Conservation (phyloP, 2,113 vertebrate genomes). For the Coreoperca whiteheadi region DNA sequence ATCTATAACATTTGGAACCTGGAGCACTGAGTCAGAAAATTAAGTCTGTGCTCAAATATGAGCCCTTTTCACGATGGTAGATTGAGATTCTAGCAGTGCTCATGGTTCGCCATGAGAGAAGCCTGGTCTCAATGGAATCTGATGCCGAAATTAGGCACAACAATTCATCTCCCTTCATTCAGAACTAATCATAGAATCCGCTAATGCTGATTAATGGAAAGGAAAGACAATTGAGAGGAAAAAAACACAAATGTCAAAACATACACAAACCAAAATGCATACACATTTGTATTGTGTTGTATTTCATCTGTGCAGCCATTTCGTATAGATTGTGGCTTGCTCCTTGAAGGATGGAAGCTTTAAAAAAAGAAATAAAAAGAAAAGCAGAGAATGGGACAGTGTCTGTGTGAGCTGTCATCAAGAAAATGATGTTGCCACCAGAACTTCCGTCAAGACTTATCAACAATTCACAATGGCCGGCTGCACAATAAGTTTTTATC, state of each 20-base stretch:
- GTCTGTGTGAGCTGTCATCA: slow-evolving; percentile 75
- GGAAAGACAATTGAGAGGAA: not conserved
- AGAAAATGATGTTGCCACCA: slow-evolving; percentile 85
- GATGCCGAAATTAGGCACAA: slow-evolving; percentile 43
- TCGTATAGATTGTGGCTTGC: not conserved
- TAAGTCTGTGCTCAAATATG: slow-evolving; percentile 66
- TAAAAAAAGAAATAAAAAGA: not conserved
- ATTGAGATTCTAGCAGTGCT: slow-evolving; percentile 62
- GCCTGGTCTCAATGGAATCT: slow-evolving; percentile 29
- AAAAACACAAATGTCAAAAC: not conserved
- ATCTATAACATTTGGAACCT: slow-evolving; percentile 45
- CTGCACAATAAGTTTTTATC: slow-evolving; percentile 80
- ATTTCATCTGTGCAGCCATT: slow-evolving; percentile 4
- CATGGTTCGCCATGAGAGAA: slow-evolving; percentile 39
- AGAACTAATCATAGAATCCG: slow-evolving; percentile 42
- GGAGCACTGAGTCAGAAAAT: slow-evolving; percentile 74
- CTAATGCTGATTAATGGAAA: slow-evolving; percentile 52
- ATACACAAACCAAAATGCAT: not conserved
- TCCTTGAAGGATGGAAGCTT: slow-evolving; percentile 11
- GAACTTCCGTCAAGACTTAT: slow-evolving; percentile 78
- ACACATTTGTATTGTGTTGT: not conserved
- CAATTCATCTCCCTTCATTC: slow-evolving; percentile 48
- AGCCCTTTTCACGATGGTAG: slow-evolving; percentile 60
- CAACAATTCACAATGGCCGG: slow-evolving; percentile 77
- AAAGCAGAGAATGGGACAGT: slow-evolving; percentile 22